A percentile compares a stretch with the other conserved stretches of the same genome.
Evolutionary conservation across 2,888 invertebrate species (phyloP).

Genomic region (Torymus auratus): DNA sequence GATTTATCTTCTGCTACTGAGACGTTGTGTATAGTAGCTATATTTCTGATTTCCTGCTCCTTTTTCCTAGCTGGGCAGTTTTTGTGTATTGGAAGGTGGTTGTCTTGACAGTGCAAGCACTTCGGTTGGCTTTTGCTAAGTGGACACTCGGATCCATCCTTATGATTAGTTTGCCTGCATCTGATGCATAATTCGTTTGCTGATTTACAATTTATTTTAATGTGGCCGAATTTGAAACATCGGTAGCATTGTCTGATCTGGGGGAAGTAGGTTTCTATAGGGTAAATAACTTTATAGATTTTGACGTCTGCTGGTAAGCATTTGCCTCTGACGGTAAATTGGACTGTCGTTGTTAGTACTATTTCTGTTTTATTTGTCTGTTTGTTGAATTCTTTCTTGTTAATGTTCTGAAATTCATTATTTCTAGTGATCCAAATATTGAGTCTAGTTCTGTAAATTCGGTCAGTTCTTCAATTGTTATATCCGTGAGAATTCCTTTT

Average conservation of each 20-base stretch:
- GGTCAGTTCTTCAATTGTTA: no score
- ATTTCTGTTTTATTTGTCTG: no score
- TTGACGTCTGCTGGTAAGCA: neutral
- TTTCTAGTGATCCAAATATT: no score
- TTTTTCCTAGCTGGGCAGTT: neutral
- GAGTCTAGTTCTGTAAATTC: no score
- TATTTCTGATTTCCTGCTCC: neutral
- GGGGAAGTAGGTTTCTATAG: neutral
- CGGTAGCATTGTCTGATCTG: constrained; percentile 10
- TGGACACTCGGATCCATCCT: no score
- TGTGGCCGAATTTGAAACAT: neutral
- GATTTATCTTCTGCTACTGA: neutral
- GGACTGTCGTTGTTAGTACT: no score
- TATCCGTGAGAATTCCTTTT: no score
- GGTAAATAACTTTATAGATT: neutral
- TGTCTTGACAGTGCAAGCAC: no score
- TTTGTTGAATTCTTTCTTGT: no score
- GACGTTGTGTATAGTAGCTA: neutral
- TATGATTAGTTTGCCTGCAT: no score
- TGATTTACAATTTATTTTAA: neutral
- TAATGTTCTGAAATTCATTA: no score
- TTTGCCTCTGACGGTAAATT: neutral
- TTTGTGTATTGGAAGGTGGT: neutral
- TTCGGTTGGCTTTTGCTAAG: no score
- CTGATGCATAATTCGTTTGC: neutral